Base-by-base conservation (phyloP, 2,888 invertebrate genomes). In the Caenorhabditis afra region DNA sequence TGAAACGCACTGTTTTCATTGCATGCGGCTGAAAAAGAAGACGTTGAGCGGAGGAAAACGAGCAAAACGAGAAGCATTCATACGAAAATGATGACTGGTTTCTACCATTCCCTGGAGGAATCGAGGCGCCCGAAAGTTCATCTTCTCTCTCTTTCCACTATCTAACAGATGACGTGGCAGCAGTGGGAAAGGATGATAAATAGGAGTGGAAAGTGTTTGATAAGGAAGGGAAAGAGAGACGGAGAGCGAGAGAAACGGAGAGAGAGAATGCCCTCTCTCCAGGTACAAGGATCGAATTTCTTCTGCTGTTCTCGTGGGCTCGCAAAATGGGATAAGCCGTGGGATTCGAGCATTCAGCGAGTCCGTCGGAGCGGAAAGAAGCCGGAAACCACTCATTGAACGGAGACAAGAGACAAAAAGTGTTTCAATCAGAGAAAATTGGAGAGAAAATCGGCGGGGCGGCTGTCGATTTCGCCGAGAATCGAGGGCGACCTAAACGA, bases 1-100 rank as follows among this genome's bases (percentile, higher is more conserved):
- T 84, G 57, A 84, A 77, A 41, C 81, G 79, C 50, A 84, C 79
- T 49, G 82, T 81, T 75, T 84, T 77, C 84, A 84, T 84, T 65
- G 57, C 78, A 78, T 70, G 55, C 58, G 71, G 58, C 71, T 67
- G 59, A 18, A 65, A 71, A 77, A 29, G 29, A 29, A 39, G 22
- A n/a, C 10, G 16, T 18, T 47, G 16, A 41, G 7, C 5, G 7
- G 11, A 20, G 20, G 41, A 52, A 23, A 41, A 10, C 8, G 20
- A 14, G 39, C 1, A 39, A n/a, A 55, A 20, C 11, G 41, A 41
- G 41, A 11, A 41, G 14, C 12, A 41, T 41, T 41, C 41, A 14
- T 14, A 47, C 18, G 47, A 47, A 47, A 37, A 29, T 57, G 65
- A 45, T 55, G 37, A n/a, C 23, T 55, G 49, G 35, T 49, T 58